Percentiles rank a stretch among this genome's conserved stretches.
These are phyloP conservation scores for Rhopalosiphum maidis DNA, from an alignment of 1,140 invertebrate species.

Conservation along the genomic window DNA sequence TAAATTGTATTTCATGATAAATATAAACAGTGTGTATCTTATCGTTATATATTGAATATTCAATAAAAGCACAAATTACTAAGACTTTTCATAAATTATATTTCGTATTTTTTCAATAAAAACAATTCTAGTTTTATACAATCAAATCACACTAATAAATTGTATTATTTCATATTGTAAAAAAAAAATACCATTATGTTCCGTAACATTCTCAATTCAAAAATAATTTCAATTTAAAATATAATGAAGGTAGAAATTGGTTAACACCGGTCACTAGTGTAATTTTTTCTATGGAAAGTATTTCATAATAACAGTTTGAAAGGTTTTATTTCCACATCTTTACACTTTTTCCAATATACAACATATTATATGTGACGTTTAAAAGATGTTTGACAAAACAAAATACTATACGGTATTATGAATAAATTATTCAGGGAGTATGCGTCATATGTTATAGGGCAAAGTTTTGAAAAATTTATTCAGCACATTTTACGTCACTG, in stretches of 20 bases:
- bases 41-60: not conserved
- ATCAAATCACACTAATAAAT: not conserved
- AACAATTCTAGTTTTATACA: not conserved
- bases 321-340: not conserved
- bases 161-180: not conserved
- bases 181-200: not conserved
- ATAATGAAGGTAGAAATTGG: not conserved
- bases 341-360: not conserved
- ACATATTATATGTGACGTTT: not conserved
- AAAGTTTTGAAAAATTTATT: not conserved
- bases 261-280: not conserved
- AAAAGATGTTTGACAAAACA: not conserved
- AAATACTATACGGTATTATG: not conserved
- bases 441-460: not conserved
- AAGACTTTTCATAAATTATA: not conserved
- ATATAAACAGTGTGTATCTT: too few species aligned
- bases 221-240: not conserved
- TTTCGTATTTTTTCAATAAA: not conserved
- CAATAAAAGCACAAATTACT: not conserved
- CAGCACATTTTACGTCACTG: not conserved
- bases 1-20: too few species aligned
- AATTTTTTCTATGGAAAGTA: not conserved
- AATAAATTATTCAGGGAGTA: not conserved
- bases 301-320: not conserved
- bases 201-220: not conserved